Percentiles rank a stretch among this genome's conserved stretches.
Conservation (phyloP, 53 echinoderm and acorn worm genomes). For the Paracentrotus lividus region DNA sequence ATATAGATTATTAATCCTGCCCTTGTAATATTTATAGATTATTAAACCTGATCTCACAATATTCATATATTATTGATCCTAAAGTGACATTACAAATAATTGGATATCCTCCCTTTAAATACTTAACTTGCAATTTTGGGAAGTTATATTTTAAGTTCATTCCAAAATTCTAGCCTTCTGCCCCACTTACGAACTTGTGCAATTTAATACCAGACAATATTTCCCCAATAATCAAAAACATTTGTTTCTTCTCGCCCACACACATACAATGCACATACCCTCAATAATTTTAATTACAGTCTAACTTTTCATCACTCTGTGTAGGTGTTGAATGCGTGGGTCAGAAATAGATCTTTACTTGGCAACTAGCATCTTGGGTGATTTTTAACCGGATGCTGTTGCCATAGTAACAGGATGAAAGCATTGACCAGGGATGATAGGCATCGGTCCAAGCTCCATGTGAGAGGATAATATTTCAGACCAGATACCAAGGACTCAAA, state of each 20-base stretch:
- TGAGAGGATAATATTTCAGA: neutral
- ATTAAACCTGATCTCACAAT: neutral
- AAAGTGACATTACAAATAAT: too few species aligned
- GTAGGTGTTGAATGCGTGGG: slow-evolving; percentile 6
- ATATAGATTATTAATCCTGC: too few species aligned
- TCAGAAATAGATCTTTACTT: slow-evolving; percentile 18
- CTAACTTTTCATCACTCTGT: neutral
- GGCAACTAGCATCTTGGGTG: slow-evolving; percentile 30
- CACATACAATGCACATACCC: neutral
- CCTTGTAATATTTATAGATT: neutral
- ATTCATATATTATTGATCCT: too few species aligned
- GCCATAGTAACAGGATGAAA: slow-evolving; percentile 5
- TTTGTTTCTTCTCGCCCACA: neutral
- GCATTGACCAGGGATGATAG: slow-evolving; percentile 1
- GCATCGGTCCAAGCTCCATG: slow-evolving; percentile 15
- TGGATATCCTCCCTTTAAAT: too few species aligned
- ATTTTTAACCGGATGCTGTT: slow-evolving; percentile 22
- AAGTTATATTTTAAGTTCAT: neutral
- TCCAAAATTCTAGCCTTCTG: neutral
- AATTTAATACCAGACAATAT: neutral
- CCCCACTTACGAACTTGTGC: neutral
- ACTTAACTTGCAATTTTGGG: neutral
- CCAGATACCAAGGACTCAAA: slow-evolving; percentile 12
- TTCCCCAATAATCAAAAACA: neutral
- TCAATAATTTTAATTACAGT: slow-evolving; percentile 6